Percentiles rank a stretch among this genome's conserved stretches.
phyloP scores from a whole-genome alignment of 2,113 vertebrate genomes.

The Murina feae region DNA sequence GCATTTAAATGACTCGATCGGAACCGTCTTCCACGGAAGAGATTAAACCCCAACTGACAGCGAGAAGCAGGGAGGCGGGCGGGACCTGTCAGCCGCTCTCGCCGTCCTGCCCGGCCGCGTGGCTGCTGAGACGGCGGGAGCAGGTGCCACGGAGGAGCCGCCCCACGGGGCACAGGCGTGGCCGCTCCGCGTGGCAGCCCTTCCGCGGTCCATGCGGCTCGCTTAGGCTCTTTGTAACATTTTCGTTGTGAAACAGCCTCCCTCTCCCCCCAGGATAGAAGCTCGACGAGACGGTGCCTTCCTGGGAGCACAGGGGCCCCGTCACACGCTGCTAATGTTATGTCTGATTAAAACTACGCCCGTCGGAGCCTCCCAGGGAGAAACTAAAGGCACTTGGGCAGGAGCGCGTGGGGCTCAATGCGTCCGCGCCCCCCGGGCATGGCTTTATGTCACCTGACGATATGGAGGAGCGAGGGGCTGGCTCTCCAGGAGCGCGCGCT shows the following conservation, averaged over 20 bases:
- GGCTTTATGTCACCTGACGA: slow-evolving; percentile 67
- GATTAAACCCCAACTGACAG: neutral
- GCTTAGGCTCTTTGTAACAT: neutral
- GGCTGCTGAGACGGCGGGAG: too few relatives aligned
- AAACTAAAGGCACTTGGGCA: slow-evolving; percentile 66
- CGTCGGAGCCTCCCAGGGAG: slow-evolving; percentile 57
- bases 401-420: slow-evolving; percentile 35
- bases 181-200: neutral
- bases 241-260: neutral
- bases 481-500: slow-evolving; percentile 61
- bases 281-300: neutral
- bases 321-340: slow-evolving; percentile 60
- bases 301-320: slow-evolving; percentile 8
- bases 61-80: neutral
- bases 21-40: neutral
- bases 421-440: slow-evolving; percentile 56
- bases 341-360: slow-evolving; percentile 55
- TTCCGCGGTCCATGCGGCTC: neutral
- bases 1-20: neutral
- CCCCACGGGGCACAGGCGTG: neutral
- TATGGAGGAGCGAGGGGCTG: slow-evolving; percentile 67
- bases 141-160: too few relatives aligned
- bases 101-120: too few relatives aligned
- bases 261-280: slow-evolving; percentile 15
- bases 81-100: neutral